phyloP scores from a whole-genome alignment of 2,797 vertebrate species.

The Neosilurus hyrtlii region DNA sequence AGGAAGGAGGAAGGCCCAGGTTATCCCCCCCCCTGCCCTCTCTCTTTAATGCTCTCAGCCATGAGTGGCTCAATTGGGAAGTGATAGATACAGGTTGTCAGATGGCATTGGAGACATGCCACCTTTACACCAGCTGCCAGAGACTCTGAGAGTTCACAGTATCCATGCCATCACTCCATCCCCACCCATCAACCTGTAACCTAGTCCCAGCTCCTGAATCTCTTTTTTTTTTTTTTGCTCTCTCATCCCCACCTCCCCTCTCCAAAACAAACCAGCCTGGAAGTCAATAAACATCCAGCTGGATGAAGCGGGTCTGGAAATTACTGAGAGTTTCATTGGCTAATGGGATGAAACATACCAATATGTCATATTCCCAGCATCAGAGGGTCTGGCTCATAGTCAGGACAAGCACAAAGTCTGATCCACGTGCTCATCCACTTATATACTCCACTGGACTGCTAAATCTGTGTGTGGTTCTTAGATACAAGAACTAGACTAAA shows the following conservation, averaged over 20 bases:
- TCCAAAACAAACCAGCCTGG: slow-evolving; percentile 54
- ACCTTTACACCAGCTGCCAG: slow-evolving; percentile 78
- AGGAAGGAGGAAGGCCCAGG: not conserved
- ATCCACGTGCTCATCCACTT: slow-evolving; percentile 62
- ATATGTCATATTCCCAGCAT: slow-evolving; percentile 76
- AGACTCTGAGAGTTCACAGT: slow-evolving; percentile 64
- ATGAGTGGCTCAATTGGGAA: slow-evolving; percentile 81
- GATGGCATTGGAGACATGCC: slow-evolving; percentile 78
- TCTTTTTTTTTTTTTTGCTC: not conserved
- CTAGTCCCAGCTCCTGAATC: slow-evolving; percentile 25
- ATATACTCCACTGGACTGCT: slow-evolving; percentile 2
- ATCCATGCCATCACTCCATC: slow-evolving; percentile 57
- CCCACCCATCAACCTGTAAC: slow-evolving; percentile 49
- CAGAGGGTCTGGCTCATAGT: slow-evolving; percentile 59
- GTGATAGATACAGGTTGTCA: slow-evolving; percentile 84
- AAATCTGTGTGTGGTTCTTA: too few species aligned
- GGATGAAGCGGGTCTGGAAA: slow-evolving; percentile 76
- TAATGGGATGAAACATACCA: slow-evolving; percentile 84
- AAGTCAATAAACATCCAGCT: slow-evolving; percentile 71
- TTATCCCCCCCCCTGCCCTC: slow-evolving; percentile 32
- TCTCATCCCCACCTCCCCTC: slow-evolving; percentile 17
- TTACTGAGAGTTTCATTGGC: slow-evolving; percentile 81
- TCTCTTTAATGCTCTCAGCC: slow-evolving; percentile 43
- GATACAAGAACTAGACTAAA: not conserved
- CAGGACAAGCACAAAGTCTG: slow-evolving; percentile 68